These are phyloP conservation scores for Rhyacichthys aspro DNA, from an alignment of 2,797 vertebrate genomes.

Conservation along the genomic window DNA sequence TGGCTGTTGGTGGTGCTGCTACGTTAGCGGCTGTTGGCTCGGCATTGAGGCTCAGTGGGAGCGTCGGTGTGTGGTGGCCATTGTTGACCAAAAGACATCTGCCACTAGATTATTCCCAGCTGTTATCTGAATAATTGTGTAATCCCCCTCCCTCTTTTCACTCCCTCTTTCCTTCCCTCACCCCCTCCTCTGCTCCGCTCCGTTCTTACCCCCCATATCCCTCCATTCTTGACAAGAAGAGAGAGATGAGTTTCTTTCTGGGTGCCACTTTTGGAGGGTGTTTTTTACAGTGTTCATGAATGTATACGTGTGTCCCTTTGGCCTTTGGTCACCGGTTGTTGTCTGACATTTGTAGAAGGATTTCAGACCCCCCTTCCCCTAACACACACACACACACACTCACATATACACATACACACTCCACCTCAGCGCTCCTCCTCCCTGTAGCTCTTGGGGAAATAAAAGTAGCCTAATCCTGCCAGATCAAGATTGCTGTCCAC, in stretches of 20 bases:
- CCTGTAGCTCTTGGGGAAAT: slow-evolving; percentile 69
- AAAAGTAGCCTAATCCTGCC: slow-evolving; percentile 77
- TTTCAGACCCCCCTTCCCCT: slow-evolving; percentile 49
- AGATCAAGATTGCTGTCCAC: slow-evolving; percentile 79
- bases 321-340: slow-evolving; percentile 67
- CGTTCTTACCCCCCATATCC: slow-evolving; percentile 47
- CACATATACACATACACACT: slow-evolving; percentile 21
- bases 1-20: slow-evolving; percentile 23
- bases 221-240: slow-evolving; percentile 53
- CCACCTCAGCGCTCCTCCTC: slow-evolving; percentile 27
- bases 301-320: slow-evolving; percentile 23
- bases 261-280: slow-evolving; percentile 28
- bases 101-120: slow-evolving; percentile 87
- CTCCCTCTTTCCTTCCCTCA: slow-evolving; percentile 24
- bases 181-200: slow-evolving; percentile 35
- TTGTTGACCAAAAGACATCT: slow-evolving; percentile 87
- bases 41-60: slow-evolving; percentile 48
- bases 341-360: slow-evolving; percentile 82
- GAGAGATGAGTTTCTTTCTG: slow-evolving; percentile 57
- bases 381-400: neutral
- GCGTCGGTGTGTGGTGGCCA: slow-evolving; percentile 73
- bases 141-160: slow-evolving; percentile 61
- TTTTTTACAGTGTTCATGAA: slow-evolving; percentile 50
- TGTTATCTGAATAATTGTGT: slow-evolving; percentile 88
- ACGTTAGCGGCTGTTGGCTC: slow-evolving; percentile 34